Conservation (phyloP, 2,888 invertebrate genomes). For the Ichneumon xanthorius region DNA sequence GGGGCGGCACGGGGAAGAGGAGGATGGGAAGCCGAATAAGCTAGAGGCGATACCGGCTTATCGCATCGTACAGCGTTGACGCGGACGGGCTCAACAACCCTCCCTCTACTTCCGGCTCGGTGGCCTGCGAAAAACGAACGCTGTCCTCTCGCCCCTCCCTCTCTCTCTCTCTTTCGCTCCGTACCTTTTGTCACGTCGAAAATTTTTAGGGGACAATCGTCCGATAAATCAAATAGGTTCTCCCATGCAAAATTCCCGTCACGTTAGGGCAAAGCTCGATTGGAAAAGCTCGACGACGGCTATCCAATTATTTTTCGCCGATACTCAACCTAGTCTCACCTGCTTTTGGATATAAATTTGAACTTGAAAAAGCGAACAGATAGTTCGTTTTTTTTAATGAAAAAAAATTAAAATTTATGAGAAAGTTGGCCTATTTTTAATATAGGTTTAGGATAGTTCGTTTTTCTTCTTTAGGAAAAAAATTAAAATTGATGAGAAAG, state of each 20-base stretch:
- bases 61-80: constrained; percentile 55
- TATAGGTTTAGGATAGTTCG: too few species aligned
- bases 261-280: not conserved
- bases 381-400: not conserved
- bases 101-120: constrained; percentile 2
- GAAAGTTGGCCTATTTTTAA: too few species aligned
- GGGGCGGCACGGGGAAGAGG: constrained; percentile 1
- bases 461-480: too few species aligned
- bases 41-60: constrained; percentile 54
- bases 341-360: not conserved
- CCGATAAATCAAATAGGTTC: constrained; percentile 5
- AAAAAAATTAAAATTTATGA: too few species aligned
- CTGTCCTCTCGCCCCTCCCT: not conserved
- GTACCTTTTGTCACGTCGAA: not conserved
- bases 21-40: constrained; percentile 55
- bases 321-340: not conserved
- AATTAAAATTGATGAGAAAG: too few species aligned
- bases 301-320: constrained; percentile 1
- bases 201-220: constrained; percentile 7
- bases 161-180: not conserved
- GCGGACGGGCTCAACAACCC: not conserved
- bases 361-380: not conserved
- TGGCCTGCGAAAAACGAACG: constrained; percentile 19
- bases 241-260: not conserved
- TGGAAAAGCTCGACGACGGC: not conserved